Evolutionary conservation across 2,113 vertebrate genomes (phyloP).

Genomic region (Burhinus oedicnemus): DNA sequence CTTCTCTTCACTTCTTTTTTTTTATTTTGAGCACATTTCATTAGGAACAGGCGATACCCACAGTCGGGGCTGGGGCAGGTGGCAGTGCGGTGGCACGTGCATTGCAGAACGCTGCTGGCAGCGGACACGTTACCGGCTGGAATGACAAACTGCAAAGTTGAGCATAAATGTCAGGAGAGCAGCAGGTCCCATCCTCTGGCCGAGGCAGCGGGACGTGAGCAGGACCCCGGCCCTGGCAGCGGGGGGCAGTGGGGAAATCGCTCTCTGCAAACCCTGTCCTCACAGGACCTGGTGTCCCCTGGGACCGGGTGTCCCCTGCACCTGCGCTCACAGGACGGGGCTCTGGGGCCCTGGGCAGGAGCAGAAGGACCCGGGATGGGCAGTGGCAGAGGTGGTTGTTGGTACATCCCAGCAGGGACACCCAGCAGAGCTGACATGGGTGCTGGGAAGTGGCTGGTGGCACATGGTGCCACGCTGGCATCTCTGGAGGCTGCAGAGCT

Average conservation of each 20-base stretch:
- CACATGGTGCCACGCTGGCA: too few species aligned
- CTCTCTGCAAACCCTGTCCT: neutral
- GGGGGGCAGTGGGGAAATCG: neutral
- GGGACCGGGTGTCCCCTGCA: neutral
- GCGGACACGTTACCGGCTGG: neutral
- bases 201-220: neutral
- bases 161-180: neutral
- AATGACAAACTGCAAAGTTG: neutral
- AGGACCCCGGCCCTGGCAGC: neutral
- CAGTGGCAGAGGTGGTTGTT: too few species aligned
- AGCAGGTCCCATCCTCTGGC: neutral
- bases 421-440: fast-evolving
- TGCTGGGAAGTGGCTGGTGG: neutral
- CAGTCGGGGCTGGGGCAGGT: too few species aligned
- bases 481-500: neutral
- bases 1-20: neutral
- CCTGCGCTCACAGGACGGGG: too few species aligned
- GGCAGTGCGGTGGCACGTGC: fast-evolving
- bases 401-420: neutral
- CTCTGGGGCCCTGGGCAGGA: too few species aligned
- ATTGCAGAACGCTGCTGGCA: fast-evolving
- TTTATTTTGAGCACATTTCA: fast-evolving
- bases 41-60: neutral
- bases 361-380: too few species aligned
- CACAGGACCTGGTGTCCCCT: too few species aligned